Base-by-base conservation (phyloP, 1,140 invertebrate genomes). In the Proctacanthus coquilletti region DNA sequence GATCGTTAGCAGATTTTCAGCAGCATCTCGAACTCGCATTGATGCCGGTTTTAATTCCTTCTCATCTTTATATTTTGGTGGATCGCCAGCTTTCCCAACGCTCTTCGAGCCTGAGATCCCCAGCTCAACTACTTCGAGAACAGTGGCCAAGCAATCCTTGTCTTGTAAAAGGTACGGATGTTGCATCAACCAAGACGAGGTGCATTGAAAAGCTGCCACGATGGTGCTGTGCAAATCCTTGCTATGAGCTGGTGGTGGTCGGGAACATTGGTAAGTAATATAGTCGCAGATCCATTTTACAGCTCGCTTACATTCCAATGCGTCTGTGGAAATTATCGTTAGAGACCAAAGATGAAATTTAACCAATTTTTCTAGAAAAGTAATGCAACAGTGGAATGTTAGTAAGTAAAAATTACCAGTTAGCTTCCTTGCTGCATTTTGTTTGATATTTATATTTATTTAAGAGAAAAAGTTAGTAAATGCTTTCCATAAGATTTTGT, bases 261-360 rank as follows among this genome's bases (percentile, higher is more conserved):
- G 73, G 44, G 80, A 89, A 66, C 95, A 96, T 64, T 98, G 94
- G 59, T 82, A 83, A 18, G 84, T 77, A 48, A 98, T 96, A 59
- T 96, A 97, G 66, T 98, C 89, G 63, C 91, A 93, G 36, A 98
- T 75, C 91, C 93, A 93, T 57, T 94, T 91, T 4, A 98, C 86
- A n/a, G 88, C 84, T 51, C 89, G 68, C 65, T 86, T 84, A 56
- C 85, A 86, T 60, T 89, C 85, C 43, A 84, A 61, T 33, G 78
- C 78, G 68, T 88, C 83, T 85, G 52, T 52, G 46, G 53, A 56
- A 50, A 58, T 54, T 49, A 59, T 59, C 47, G 52, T 59, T 56
- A 56, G 42, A 60, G 14, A 13, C 13, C 30, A 33, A 34, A 27
- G 23, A 47, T 56, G 50, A 46, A 58, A 57, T 58, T 53, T 58